Conservation (phyloP, 2,888 invertebrate species). For the Chouioia cunea region DNA sequence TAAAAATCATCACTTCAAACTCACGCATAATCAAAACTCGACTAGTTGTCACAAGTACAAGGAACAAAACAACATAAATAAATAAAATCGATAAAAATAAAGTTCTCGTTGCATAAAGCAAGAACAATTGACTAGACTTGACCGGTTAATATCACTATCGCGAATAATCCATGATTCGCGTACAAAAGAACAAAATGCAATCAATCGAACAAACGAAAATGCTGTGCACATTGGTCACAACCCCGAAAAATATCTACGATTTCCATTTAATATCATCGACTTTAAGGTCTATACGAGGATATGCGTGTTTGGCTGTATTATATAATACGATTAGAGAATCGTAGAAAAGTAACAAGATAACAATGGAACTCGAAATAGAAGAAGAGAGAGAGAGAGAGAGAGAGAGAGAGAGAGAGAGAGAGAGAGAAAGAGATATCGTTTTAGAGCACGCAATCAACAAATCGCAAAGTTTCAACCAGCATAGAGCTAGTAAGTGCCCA, state of each 20-base stretch:
- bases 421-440: neutral
- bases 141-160: neutral
- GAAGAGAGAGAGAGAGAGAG: neutral
- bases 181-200: too few species aligned
- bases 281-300: too few species aligned
- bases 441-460: neutral
- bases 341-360: slow-evolving; percentile 20
- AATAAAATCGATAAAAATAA: neutral
- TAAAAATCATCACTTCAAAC: slow-evolving; percentile 22
- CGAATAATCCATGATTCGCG: too few species aligned
- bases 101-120: slow-evolving; percentile 24
- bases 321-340: neutral
- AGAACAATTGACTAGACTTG: slow-evolving; percentile 31
- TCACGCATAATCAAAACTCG: slow-evolving; percentile 30
- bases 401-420: neutral
- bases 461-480: slow-evolving; percentile 16
- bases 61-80: slow-evolving; percentile 11
- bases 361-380: slow-evolving; percentile 4
- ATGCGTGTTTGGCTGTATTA: too few species aligned
- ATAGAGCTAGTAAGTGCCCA: slow-evolving; percentile 52
- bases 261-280: too few species aligned
- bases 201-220: too few species aligned
- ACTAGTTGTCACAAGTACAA: neutral
- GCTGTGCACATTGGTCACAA: too few species aligned
- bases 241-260: too few species aligned